Base-by-base conservation (phyloP, 2,113 vertebrate species). In the Pollimyrus isidori region DNA sequence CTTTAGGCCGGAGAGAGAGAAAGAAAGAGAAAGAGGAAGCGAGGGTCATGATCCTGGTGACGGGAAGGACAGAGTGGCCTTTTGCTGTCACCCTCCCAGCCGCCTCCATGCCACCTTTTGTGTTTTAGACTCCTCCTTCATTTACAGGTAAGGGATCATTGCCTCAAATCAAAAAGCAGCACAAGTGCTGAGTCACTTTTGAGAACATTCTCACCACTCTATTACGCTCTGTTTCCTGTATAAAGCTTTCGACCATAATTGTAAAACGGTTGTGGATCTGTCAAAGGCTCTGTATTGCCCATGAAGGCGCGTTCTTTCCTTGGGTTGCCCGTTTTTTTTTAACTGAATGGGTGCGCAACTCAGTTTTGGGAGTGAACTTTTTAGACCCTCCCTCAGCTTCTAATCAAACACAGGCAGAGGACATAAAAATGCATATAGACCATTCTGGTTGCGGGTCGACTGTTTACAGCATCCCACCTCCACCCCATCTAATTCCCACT, bases 371-470 rank as follows among this genome's bases (percentile, higher is more conserved):
- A 80, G 82, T 84, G 39, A 84, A 48, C 45, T 84, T 84, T 48
- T 46, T 45, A 46, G 82, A 84, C 45, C 39, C 73, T 80, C 73
- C 73, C 73, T 80, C 35, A n/a, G 82, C 82, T 46, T 17, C 39
- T 84, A 84, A 84, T 84, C 45, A 84, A 84, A 84, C 82, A 19
- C 82, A 48, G 82, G 9, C 82, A 84, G 42, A 84, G 82, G 82
- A 42, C 82, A 84, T 48, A 84, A 84, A 84, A 46, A 80, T 46
- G 82, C 21, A 21, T n/a, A 23, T 46, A 84, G 39, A 45, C 82
- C 82, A 84, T 80, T 80, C 35, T 80, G 73, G 73, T 80, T 39
- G 30, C 42, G 30, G 39, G 42, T 84, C 82, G 39, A 46, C 45
- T 86, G n/a, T 86, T 52, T 53, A 86, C 85, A 10, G 46, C 49